These are phyloP conservation scores for Biston stratarius DNA, from an alignment of 2,888 invertebrate genomes.

Conservation along the genomic window DNA sequence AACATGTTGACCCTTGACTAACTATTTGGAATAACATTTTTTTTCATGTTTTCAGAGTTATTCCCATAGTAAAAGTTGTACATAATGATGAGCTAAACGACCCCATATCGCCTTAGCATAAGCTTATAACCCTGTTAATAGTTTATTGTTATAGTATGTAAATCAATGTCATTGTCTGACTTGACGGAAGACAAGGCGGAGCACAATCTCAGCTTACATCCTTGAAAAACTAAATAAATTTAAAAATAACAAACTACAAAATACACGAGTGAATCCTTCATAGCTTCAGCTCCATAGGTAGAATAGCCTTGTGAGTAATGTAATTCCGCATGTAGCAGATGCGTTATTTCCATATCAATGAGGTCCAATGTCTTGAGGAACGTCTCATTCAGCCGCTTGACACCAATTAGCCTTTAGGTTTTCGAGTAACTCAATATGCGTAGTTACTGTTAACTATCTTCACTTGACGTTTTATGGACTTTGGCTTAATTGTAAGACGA, in stretches of 20 bases:
- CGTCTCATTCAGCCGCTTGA: slow-evolving; percentile 49
- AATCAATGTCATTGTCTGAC: too few species aligned
- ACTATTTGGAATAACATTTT: too few species aligned
- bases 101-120: too few species aligned
- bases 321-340: slow-evolving; percentile 9
- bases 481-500: background rate
- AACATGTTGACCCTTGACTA: too few species aligned
- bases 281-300: background rate
- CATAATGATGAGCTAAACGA: too few species aligned
- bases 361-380: slow-evolving; percentile 35
- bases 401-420: slow-evolving; percentile 56
- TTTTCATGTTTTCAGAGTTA: too few species aligned
- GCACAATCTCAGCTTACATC: background rate
- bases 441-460: background rate
- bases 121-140: too few species aligned
- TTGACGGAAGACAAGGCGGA: too few species aligned
- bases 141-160: too few species aligned
- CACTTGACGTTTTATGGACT: too few species aligned
- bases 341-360: slow-evolving; percentile 24
- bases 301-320: slow-evolving; percentile 6
- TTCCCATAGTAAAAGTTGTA: too few species aligned
- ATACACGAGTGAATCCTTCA: background rate
- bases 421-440: slow-evolving; percentile 56
- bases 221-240: background rate
- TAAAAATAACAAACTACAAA: background rate